A percentile compares a stretch with the other conserved stretches of the same genome.
These are phyloP conservation scores for Sardina pilchardus DNA, from an alignment of 2,113 vertebrate genomes.

Conservation along the genomic window DNA sequence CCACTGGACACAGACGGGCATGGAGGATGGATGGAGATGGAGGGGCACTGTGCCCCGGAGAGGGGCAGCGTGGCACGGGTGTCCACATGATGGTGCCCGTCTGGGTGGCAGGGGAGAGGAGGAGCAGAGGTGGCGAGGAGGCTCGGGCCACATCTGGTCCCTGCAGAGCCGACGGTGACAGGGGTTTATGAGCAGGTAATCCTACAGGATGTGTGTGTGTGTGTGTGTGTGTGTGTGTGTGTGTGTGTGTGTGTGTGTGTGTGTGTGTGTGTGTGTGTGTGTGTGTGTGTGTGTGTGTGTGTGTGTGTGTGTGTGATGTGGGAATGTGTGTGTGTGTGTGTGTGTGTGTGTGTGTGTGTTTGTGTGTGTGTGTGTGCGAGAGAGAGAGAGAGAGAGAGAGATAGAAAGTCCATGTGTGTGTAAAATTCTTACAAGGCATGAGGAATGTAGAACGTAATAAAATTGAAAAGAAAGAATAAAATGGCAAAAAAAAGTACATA, in stretches of 20 bases:
- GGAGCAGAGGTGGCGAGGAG: conserved; percentile 29
- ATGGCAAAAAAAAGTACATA: no score
- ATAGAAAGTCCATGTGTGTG: no score
- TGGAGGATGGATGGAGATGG: background rate
- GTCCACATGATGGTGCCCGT: no score
- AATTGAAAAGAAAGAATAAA: background rate
- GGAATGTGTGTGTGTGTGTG: conserved; percentile 22
- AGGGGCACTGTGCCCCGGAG: background rate
- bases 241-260: background rate
- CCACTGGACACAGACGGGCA: background rate
- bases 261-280: conserved; percentile 21
- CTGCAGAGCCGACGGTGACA: background rate
- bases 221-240: conserved; percentile 16
- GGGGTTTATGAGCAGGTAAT: conserved; percentile 14
- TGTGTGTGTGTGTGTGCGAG: conserved; percentile 22
- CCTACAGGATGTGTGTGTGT: conserved; percentile 27
- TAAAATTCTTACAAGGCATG: no score
- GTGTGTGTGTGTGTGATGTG: conserved; percentile 22
- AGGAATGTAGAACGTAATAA: no score
- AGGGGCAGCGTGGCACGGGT: background rate
- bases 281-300: background rate
- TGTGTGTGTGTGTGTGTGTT: conserved; percentile 27
- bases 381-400: background rate
- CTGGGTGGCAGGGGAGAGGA: conserved; percentile 17
- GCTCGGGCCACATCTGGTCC: conserved; percentile 43